phyloP scores from a whole-genome alignment of 1,140 invertebrate species.

The Drosophila setifemur region DNA sequence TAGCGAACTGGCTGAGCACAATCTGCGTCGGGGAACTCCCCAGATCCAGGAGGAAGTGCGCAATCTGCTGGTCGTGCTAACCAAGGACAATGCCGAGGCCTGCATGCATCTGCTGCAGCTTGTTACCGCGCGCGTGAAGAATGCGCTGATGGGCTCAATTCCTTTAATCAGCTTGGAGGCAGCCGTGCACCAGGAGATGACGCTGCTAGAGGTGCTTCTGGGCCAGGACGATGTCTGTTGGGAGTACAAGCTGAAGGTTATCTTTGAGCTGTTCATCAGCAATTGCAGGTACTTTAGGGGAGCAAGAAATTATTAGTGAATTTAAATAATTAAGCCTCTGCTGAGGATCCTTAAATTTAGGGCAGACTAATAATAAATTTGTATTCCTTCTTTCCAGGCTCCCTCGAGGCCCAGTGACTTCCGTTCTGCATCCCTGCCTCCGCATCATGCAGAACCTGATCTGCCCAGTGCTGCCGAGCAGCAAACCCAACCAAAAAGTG shows the following conservation, averaged over 20 bases:
- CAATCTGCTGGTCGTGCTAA: slow-evolving; percentile 94
- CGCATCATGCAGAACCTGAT: slow-evolving; percentile 92
- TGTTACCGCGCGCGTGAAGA: slow-evolving; percentile 91
- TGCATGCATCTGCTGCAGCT: slow-evolving; percentile 93
- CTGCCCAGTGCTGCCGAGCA: slow-evolving; percentile 86
- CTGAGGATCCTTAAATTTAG: no score
- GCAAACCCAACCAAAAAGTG: slow-evolving; percentile 83
- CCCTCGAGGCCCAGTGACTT: slow-evolving; percentile 69
- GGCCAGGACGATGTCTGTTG: slow-evolving; percentile 97
- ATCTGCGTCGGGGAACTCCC: slow-evolving; percentile 90
- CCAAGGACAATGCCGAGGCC: slow-evolving; percentile 92
- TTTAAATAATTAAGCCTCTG: no score
- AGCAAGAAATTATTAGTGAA: no score
- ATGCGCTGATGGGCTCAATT: slow-evolving; percentile 86
- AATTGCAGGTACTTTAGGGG: slow-evolving; percentile 85
- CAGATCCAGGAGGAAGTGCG: slow-evolving; percentile 94
- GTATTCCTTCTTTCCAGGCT: no score
- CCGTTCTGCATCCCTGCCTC: slow-evolving; percentile 87
- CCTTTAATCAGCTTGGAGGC: slow-evolving; percentile 88
- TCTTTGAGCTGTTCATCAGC: slow-evolving; percentile 93
- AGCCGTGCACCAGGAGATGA: slow-evolving; percentile 93
- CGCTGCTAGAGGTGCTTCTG: slow-evolving; percentile 92
- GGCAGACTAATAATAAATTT: no score
- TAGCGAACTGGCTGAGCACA: slow-evolving; percentile 94
- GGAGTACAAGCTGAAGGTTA: slow-evolving; percentile 95